phyloP scores from a whole-genome alignment of 2,113 vertebrate species.

The Butorides virescens region DNA sequence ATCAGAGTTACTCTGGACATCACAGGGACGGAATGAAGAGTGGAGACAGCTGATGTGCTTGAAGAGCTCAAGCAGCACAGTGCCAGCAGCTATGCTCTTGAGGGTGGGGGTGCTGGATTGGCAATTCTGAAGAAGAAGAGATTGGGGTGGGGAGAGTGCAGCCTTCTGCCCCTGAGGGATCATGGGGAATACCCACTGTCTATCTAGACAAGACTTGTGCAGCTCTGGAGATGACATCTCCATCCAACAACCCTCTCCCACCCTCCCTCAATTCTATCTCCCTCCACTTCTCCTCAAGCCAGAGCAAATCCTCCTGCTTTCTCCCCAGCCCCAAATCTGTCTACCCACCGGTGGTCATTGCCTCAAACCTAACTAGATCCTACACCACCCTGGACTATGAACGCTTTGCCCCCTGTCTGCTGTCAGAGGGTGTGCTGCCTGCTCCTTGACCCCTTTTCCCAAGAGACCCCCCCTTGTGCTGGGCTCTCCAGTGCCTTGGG shows the following conservation, averaged over 20 bases:
- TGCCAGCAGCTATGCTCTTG: background rate
- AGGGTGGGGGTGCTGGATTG: background rate
- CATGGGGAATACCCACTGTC: background rate
- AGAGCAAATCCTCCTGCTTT: background rate
- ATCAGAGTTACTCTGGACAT: background rate
- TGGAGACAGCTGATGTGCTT: background rate
- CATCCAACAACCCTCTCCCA: background rate
- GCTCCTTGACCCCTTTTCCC: background rate
- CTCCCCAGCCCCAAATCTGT: background rate
- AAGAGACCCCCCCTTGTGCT: background rate
- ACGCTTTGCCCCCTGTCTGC: background rate
- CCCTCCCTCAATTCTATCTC: background rate
- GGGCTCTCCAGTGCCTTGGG: background rate
- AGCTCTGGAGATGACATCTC: background rate
- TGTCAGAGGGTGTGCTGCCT: background rate
- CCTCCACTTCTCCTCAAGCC: background rate
- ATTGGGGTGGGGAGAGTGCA: background rate
- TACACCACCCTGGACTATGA: background rate
- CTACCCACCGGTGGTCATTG: background rate
- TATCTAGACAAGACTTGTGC: background rate
- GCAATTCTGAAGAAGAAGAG: slow-evolving; percentile 32
- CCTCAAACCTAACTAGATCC: background rate
- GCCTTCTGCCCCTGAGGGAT: background rate
- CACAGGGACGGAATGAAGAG: background rate
- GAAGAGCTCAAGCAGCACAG: background rate